Conservation (phyloP, 2,797 vertebrate genomes). For the Poecilia wingei region DNA sequence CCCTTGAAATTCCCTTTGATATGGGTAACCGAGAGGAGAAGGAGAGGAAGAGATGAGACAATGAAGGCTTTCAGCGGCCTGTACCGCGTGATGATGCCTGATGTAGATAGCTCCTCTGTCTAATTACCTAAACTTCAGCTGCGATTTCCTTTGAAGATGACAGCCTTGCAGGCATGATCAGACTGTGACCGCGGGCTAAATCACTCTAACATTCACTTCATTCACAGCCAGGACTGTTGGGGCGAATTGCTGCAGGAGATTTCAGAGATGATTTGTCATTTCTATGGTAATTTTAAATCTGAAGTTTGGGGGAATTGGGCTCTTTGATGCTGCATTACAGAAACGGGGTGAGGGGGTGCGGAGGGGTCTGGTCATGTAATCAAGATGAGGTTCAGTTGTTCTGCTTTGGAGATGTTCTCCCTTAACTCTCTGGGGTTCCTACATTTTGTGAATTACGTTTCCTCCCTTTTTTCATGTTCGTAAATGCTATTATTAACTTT, state of each 20-base stretch:
- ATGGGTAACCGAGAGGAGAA: conserved; percentile 55
- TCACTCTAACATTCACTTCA: conserved; percentile 57
- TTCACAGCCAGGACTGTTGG: conserved; percentile 45
- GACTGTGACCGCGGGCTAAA: conserved; percentile 60
- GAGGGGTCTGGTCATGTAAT: conserved; percentile 10
- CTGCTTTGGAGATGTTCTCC: neutral
- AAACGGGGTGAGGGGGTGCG: neutral
- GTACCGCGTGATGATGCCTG: conserved; percentile 56
- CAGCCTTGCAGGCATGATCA: conserved; percentile 61
- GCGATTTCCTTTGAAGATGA: conserved; percentile 71
- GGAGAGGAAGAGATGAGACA: conserved; percentile 58
- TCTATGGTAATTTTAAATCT: conserved; percentile 61
- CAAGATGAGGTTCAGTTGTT: conserved; percentile 7
- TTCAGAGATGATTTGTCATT: conserved; percentile 66
- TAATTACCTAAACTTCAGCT: conserved; percentile 79
- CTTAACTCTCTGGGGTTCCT: neutral
- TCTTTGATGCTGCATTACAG: conserved; percentile 54
- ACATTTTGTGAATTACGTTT: neutral
- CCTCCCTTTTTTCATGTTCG: neutral
- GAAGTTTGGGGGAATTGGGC: conserved; percentile 50
- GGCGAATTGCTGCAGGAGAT: conserved; percentile 60
- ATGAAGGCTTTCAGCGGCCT: conserved; percentile 48
- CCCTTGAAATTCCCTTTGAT: conserved; percentile 76
- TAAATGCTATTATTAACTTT: neutral
- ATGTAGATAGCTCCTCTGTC: conserved; percentile 62